Conservation (phyloP, 2,113 vertebrate species). For the Cryptotis parvus region DNA sequence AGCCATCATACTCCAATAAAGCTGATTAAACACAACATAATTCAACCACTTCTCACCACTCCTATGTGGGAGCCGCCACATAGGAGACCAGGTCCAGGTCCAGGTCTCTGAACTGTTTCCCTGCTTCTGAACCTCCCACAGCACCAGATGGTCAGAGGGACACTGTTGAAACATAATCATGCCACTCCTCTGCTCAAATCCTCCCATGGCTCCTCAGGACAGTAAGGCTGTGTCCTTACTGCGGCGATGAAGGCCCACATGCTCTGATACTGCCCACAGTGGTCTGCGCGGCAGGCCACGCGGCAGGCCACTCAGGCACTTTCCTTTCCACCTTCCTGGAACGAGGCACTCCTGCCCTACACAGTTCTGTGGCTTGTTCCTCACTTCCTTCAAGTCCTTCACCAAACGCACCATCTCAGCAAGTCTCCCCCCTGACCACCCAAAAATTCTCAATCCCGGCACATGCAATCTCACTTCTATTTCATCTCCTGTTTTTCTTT, state of each 20-base stretch:
- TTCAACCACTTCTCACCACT: neutral
- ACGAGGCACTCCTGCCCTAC: neutral
- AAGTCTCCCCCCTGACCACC: neutral
- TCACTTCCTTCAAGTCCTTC: constrained; percentile 43
- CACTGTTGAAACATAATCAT: constrained; percentile 22
- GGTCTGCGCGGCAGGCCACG: neutral
- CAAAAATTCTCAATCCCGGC: constrained; percentile 1
- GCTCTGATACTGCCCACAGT: neutral
- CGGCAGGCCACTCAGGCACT: neutral
- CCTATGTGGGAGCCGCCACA: neutral
- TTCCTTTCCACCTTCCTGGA: too few relatives aligned
- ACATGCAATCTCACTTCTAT: neutral
- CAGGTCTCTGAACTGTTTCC: neutral
- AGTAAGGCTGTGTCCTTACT: neutral
- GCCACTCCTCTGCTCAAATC: constrained; percentile 39
- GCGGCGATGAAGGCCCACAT: neutral
- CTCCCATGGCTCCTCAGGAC: neutral
- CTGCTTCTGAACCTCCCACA: neutral
- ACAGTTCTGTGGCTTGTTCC: neutral
- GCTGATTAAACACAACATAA: constrained; percentile 9
- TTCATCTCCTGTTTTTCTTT: constrained; percentile 20
- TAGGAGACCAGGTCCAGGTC: too few relatives aligned
- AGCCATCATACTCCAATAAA: too few relatives aligned
- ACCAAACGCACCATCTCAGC: neutral
- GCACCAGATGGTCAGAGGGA: neutral